These are phyloP conservation scores for Lycaon pictus DNA, from an alignment of 2,113 vertebrate species.

Conservation along the genomic window DNA sequence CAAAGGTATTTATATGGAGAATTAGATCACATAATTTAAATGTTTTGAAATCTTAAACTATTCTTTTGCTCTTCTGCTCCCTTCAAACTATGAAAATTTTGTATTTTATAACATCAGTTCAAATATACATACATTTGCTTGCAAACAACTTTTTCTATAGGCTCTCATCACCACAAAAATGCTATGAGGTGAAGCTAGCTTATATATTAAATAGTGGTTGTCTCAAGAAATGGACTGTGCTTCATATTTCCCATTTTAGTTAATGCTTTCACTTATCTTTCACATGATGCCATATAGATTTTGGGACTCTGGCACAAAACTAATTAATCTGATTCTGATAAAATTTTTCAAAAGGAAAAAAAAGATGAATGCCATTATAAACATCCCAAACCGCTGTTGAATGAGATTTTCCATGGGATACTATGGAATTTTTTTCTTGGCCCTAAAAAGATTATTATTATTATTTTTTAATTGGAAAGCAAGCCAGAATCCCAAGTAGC, in stretches of 20 bases:
- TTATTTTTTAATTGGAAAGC: conserved; percentile 44
- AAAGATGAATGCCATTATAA: conserved; percentile 13
- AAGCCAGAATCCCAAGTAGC: conserved; percentile 35
- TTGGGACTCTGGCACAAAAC: background rate
- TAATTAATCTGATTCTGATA: conserved; percentile 39
- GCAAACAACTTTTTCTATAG: background rate
- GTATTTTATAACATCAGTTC: background rate
- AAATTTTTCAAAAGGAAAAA: conserved; percentile 3
- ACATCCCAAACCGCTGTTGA: background rate
- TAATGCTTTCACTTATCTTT: conserved; percentile 7
- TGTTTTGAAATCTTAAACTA: background rate
- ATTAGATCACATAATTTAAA: background rate
- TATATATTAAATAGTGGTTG: background rate
- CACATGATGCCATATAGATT: background rate
- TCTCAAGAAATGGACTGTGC: conserved; percentile 5
- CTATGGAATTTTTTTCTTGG: conserved; percentile 24
- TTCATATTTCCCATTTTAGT: conserved; percentile 2
- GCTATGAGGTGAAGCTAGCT: background rate
- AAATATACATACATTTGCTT: background rate
- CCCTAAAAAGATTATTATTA: conserved; percentile 10
- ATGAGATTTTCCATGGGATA: conserved; percentile 27
- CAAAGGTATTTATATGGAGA: background rate
- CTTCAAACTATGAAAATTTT: background rate
- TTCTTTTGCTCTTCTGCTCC: background rate
- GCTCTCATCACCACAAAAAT: background rate